These are phyloP conservation scores for Gymnocheta viridis DNA, from an alignment of 2,888 invertebrate species.

Conservation along the genomic window DNA sequence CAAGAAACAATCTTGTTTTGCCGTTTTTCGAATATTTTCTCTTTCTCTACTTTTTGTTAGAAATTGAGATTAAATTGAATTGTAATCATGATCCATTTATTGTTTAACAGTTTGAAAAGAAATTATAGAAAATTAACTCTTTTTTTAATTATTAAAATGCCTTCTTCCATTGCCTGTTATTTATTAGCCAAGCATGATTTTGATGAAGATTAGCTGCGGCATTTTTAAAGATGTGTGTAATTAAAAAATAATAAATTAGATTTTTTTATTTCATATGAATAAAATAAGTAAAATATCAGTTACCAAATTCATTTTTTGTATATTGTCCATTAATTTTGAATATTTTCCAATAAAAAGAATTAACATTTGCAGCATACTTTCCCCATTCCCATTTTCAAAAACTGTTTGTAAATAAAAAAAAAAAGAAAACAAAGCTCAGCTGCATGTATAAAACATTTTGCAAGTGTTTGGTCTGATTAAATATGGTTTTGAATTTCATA, in stretches of 20 bases:
- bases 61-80: constrained; percentile 21
- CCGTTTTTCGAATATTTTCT: constrained; percentile 23
- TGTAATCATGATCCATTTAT: constrained; percentile 24
- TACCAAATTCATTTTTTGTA: neutral
- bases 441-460: neutral
- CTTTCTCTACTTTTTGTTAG: neutral
- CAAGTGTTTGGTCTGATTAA: constrained; percentile 8
- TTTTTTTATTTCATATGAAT: neutral
- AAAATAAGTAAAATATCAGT: neutral
- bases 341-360: neutral
- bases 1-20: constrained; percentile 23
- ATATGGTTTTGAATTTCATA: constrained; percentile 11
- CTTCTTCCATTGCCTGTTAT: constrained; percentile 1
- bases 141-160: neutral
- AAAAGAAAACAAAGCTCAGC: neutral
- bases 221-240: neutral
- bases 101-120: constrained; percentile 32
- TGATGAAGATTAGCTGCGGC: neutral
- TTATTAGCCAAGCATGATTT: neutral
- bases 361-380: neutral
- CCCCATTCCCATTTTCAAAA: neutral
- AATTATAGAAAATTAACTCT: neutral
- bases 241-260: neutral
- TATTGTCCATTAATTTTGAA: neutral
- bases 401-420: neutral